Evolutionary conservation across 1,140 invertebrate species (phyloP), one percentile per base, ranked within the genome.

Genomic region (Conopomorpha cramerella): DNA sequence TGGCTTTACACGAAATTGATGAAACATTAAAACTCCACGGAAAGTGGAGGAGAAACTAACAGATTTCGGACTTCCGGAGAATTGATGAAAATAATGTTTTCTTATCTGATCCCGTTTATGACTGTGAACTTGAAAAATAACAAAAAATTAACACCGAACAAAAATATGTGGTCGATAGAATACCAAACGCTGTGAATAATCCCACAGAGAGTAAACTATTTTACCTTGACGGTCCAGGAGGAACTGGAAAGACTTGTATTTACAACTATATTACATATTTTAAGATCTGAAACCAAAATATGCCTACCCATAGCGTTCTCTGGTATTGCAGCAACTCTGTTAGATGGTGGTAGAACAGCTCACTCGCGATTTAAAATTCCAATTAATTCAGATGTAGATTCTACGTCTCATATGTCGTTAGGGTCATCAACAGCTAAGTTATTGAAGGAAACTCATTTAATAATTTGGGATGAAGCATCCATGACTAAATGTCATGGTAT

Each of bases 251-350:
- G 15, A 39, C 41, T 36, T 36, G 32, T 39, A 33, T 38, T 39
- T 39, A 43, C 41, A 38, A 43, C 41, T 34, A 43, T 38, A 34
- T 38, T 38, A 43, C 33, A 44, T 36, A 39, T 39, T 31, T 36
- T 44, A 44, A 39, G 53, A 42, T 35, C 40, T 27, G 4, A 45
- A 40, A 39, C 47, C 25, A 36, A 50, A 26, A 47, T 67, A 33
- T 55, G 56, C 23, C 29, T 74, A 23, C 61, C 66, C 25, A 36
- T 72, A 16, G 73, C 71, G 23, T 77, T 61, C n/a, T 70, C 58
- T 15, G 71, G 73, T 19, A 79, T 80, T 40, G 73, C 72, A 16
- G 62, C 76, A 26, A 76, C 63, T 36, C 52, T 78, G 32, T 30
- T 80, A 14, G 43, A 52, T 25, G 67, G 61, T 41, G 77, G 70